phyloP scores from a whole-genome alignment of 2,797 vertebrate genomes.

The Tangara arthus region DNA sequence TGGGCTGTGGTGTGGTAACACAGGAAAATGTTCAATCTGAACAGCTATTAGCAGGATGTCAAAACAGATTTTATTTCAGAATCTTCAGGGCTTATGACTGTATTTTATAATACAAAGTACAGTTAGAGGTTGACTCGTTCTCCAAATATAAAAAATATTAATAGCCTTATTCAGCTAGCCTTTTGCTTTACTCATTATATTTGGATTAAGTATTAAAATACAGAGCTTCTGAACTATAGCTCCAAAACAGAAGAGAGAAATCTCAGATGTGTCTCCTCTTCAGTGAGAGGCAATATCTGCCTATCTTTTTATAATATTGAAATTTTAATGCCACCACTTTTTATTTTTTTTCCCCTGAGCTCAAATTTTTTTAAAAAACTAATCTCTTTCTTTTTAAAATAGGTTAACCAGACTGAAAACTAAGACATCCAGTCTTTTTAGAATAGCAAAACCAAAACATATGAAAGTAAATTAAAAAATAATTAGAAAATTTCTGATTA shows the following conservation, averaged over 20 bases:
- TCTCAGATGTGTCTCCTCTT: not conserved
- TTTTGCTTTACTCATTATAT: not conserved
- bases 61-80: conserved; percentile 23
- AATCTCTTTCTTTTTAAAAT: not conserved
- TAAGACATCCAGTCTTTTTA: not conserved
- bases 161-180: not conserved
- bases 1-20: not conserved
- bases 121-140: conserved; percentile 6
- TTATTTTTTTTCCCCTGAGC: not conserved
- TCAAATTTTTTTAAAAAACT: not conserved
- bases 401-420: not conserved
- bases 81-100: not conserved
- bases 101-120: not conserved
- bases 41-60: not conserved
- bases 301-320: not conserved
- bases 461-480: not conserved
- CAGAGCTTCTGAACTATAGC: not conserved
- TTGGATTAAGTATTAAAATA: not conserved
- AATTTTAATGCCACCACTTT: not conserved
- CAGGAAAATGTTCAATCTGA: conserved; percentile 11
- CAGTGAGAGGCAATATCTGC: not conserved
- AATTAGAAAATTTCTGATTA: not conserved
- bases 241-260: not conserved
- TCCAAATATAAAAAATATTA: conserved; percentile 29
- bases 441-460: not conserved